Percentiles rank a stretch among this genome's conserved stretches.
Evolutionary conservation across 1,140 invertebrate genomes (phyloP).

Genomic region (Trachelipus rathkii): DNA sequence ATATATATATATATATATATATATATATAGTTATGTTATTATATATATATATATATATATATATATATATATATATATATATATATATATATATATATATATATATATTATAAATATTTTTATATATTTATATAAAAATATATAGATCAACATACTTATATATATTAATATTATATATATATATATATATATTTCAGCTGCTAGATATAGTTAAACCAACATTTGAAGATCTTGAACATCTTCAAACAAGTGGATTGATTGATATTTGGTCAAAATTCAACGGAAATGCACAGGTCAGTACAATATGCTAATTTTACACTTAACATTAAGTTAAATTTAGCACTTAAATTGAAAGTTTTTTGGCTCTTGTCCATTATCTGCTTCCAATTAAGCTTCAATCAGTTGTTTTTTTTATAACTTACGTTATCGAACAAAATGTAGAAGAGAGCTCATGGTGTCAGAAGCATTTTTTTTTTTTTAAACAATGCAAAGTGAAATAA

Average conservation of each 20-base stretch:
- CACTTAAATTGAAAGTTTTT: not conserved
- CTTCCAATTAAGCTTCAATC: not conserved
- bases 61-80: no score
- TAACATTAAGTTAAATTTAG: not conserved
- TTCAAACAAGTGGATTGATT: not conserved
- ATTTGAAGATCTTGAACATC: not conserved
- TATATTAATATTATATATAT: not conserved
- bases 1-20: no score
- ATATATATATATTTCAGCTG: not conserved
- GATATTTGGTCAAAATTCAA: not conserved
- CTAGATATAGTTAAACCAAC: not conserved
- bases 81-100: no score
- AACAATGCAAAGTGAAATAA: no score
- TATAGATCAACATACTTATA: no score
- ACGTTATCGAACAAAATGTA: not conserved
- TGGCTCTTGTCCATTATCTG: not conserved
- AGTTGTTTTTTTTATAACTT: no score
- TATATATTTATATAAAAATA: no score
- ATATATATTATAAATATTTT: no score
- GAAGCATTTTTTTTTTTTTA: not conserved
- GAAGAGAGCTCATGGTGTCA: not conserved
- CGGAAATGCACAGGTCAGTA: not conserved
- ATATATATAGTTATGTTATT: no score
- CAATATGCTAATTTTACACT: not conserved
- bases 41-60: no score